Percentiles rank a stretch among this genome's conserved stretches.
Conservation (phyloP, 2,113 vertebrate genomes). For the Diadophis punctatus region DNA sequence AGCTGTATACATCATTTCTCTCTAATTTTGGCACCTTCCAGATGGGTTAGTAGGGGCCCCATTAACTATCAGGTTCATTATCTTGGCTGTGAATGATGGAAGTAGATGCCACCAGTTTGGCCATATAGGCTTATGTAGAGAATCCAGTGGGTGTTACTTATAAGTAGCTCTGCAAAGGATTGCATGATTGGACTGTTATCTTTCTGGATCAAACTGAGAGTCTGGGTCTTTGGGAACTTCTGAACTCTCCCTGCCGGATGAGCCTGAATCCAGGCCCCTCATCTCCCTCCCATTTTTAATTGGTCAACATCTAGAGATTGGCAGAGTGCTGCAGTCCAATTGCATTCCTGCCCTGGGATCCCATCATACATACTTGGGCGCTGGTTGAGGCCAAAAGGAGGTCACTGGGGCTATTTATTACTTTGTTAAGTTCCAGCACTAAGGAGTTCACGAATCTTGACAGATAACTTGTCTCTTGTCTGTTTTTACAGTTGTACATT, state of each 20-base stretch:
- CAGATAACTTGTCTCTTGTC: slow-evolving; percentile 45
- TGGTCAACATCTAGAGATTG: slow-evolving; percentile 5
- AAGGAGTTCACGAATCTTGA: slow-evolving; percentile 44
- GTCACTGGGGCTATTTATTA: slow-evolving; percentile 47
- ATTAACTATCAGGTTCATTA: not conserved
- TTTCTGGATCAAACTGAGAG: not conserved
- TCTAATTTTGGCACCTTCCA: not conserved
- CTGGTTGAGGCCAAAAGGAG: slow-evolving; percentile 28
- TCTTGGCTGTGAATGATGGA: not conserved
- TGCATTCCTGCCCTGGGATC: slow-evolving; percentile 5
- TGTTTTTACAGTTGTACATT: slow-evolving; percentile 66
- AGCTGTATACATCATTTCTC: not conserved
- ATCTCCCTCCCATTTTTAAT: slow-evolving; percentile 13
- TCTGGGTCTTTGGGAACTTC: not conserved
- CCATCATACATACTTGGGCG: slow-evolving; percentile 12
- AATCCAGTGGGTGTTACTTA: not conserved
- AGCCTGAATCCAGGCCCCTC: too few species aligned
- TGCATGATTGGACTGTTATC: not conserved
- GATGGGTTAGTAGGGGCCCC: not conserved
- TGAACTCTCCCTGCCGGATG: not conserved
- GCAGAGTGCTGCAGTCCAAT: not conserved
- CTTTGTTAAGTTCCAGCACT: slow-evolving; percentile 20
- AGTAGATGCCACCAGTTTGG: not conserved
- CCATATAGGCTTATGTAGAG: not conserved
- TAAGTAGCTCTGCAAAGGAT: not conserved